These are phyloP conservation scores for Nasonia giraulti DNA, from an alignment of 1,140 invertebrate species.

Conservation along the genomic window DNA sequence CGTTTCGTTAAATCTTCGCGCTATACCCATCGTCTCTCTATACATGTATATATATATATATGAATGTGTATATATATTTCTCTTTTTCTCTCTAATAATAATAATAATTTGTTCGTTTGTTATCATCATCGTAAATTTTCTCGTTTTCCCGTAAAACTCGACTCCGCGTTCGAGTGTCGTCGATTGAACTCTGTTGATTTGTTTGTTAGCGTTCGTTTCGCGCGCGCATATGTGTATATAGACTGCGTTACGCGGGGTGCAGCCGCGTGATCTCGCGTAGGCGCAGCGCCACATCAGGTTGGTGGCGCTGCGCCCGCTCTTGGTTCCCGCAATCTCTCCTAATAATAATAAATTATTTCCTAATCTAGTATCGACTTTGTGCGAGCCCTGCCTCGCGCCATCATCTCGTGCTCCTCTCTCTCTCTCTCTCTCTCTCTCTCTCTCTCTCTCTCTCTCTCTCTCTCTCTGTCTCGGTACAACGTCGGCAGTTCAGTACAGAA, in stretches of 20 bases:
- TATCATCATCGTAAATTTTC: slow-evolving; percentile 1
- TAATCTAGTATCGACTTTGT: slow-evolving; percentile 45
- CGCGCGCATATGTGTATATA: background rate
- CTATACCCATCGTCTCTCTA: slow-evolving; percentile 5
- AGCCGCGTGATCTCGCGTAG: too few species aligned
- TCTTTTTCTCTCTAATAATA: slow-evolving; percentile 20
- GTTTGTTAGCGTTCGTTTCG: slow-evolving; percentile 1
- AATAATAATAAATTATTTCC: slow-evolving; percentile 42
- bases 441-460: background rate
- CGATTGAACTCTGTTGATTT: slow-evolving; percentile 10
- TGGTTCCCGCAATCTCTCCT: background rate
- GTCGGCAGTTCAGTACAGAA: slow-evolving; percentile 35
- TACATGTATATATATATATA: slow-evolving; percentile 8
- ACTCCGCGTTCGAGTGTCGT: background rate
- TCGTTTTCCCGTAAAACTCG: background rate
- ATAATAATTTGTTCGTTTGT: slow-evolving; percentile 8
- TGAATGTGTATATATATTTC: background rate
- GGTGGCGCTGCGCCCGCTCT: background rate
- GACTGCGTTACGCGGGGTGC: background rate
- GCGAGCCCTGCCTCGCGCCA: slow-evolving; percentile 48
- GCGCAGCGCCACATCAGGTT: background rate
- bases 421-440: too few species aligned
- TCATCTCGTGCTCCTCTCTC: background rate
- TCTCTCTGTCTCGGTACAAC: background rate
- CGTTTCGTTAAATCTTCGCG: slow-evolving; percentile 1